Conservation (phyloP, 1,140 invertebrate genomes). For the Mya arenaria region DNA sequence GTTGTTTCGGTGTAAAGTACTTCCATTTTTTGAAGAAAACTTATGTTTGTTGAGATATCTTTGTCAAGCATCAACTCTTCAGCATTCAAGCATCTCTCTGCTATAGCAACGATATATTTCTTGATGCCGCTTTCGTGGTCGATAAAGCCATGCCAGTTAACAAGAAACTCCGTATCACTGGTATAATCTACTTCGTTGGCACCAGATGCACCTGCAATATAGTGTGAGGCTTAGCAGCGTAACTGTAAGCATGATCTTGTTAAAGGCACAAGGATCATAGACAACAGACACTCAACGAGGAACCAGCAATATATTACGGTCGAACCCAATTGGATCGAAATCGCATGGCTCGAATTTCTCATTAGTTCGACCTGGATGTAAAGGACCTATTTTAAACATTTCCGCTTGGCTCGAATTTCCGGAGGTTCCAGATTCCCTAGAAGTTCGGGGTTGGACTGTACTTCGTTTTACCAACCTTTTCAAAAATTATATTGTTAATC, state of each 20-base stretch:
- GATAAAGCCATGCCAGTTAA: conserved; percentile 61
- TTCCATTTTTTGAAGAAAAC: background rate
- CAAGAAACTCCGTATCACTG: conserved; percentile 15
- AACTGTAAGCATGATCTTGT: background rate
- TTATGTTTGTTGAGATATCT: background rate
- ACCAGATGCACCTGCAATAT: background rate
- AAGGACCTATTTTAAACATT: too few relatives aligned
- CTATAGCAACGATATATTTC: conserved; percentile 51
- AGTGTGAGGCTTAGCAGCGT: background rate
- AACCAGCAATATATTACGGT: background rate
- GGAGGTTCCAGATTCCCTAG: too few relatives aligned
- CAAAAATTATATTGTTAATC: too few relatives aligned
- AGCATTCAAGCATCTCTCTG: conserved; percentile 33
- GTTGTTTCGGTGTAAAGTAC: background rate
- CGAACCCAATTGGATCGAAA: too few relatives aligned
- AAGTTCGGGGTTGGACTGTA: too few relatives aligned
- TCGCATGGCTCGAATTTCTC: too few relatives aligned
- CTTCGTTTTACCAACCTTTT: too few relatives aligned
- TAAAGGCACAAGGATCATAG: background rate
- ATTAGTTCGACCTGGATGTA: background rate
- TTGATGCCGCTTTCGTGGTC: conserved; percentile 65
- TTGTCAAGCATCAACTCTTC: conserved; percentile 11
- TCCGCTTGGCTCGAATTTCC: too few relatives aligned
- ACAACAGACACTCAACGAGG: background rate
- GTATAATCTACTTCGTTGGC: conserved; percentile 52